A percentile compares a stretch with the other conserved stretches of the same genome.
phyloP scores from a whole-genome alignment of 2,797 vertebrate genomes.

The Pangasius krempfi region DNA sequence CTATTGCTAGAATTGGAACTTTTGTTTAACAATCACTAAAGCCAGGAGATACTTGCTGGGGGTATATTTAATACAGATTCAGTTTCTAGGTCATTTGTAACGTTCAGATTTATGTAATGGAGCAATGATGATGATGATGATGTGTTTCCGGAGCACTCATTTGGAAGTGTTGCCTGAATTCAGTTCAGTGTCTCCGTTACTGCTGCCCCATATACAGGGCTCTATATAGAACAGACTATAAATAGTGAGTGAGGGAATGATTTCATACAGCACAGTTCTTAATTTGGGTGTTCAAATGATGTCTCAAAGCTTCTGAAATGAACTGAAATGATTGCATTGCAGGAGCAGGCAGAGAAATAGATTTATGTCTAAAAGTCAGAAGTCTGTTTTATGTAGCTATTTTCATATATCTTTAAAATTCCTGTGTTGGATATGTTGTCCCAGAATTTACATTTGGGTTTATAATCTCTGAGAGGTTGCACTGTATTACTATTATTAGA shows the following conservation, averaged over 20 bases:
- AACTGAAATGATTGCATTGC: neutral
- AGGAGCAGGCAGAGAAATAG: neutral
- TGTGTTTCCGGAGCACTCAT: neutral
- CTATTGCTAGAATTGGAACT: neutral
- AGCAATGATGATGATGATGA: neutral
- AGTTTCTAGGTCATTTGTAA: neutral
- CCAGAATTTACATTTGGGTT: neutral
- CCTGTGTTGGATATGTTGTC: neutral
- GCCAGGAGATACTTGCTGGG: neutral
- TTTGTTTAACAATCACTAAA: neutral
- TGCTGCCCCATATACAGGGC: conserved; percentile 9
- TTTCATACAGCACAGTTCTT: neutral
- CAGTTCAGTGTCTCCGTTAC: neutral
- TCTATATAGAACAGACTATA: neutral
- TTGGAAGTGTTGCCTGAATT: neutral
- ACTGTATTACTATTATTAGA: neutral
- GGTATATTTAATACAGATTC: neutral
- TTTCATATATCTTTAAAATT: neutral
- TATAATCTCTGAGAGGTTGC: neutral
- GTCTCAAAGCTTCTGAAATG: neutral
- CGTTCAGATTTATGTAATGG: neutral
- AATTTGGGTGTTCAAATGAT: neutral
- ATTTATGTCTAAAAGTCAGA: neutral
- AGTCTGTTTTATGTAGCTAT: neutral
- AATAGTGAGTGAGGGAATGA: neutral